Evolutionary conservation across 2,113 vertebrate species (phyloP).

Genomic region (Psammodynastes pulverulentus): DNA sequence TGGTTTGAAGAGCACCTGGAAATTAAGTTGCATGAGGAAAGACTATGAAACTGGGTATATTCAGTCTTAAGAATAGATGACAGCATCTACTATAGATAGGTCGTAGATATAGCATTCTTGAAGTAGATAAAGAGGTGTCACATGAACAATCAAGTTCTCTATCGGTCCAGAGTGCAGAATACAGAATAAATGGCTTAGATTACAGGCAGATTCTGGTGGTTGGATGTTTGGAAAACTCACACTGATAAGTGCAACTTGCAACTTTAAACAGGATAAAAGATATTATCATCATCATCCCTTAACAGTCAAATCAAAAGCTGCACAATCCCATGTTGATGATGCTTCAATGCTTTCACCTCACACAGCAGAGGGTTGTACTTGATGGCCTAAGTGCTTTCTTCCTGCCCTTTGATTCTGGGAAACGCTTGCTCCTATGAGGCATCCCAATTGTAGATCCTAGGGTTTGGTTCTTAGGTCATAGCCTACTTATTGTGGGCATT

Average conservation of each 20-base stretch:
- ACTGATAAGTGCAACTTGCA: background rate
- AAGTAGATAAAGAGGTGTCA: background rate
- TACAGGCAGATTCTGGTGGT: background rate
- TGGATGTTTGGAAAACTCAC: background rate
- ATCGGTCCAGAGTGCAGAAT: background rate
- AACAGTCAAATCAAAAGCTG: background rate
- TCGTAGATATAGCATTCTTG: background rate
- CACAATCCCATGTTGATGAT: background rate
- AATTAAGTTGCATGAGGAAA: background rate
- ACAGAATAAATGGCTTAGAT: background rate
- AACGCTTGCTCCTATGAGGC: background rate
- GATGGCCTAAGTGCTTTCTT: background rate
- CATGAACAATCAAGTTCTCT: background rate
- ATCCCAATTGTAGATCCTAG: background rate
- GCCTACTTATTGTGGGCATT: background rate
- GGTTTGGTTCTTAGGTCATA: background rate
- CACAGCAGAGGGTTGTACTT: background rate
- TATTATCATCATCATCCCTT: background rate
- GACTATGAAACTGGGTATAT: background rate
- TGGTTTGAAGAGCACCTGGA: background rate
- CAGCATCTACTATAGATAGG: background rate
- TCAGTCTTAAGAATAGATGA: background rate
- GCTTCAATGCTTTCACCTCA: too few relatives aligned
- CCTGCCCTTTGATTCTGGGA: background rate
- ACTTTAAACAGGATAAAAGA: background rate